These are phyloP conservation scores for Archivesica marissinica DNA, from an alignment of 1,140 invertebrate species.

Conservation along the genomic window DNA sequence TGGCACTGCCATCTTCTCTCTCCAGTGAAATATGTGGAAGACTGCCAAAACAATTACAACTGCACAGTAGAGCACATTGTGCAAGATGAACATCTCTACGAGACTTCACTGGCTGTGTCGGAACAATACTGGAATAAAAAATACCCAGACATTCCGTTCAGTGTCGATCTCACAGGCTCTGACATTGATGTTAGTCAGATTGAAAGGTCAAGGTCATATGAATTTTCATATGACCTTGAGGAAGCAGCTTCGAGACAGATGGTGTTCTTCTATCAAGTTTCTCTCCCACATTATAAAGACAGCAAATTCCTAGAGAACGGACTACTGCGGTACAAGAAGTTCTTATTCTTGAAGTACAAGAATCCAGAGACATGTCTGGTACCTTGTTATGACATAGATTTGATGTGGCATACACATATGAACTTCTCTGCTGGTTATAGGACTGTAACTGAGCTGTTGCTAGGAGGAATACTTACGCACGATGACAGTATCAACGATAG, in stretches of 20 bases:
- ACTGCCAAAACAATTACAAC: conserved; percentile 80
- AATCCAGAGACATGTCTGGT: conserved; percentile 83
- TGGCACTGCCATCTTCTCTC: conserved; percentile 84
- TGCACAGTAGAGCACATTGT: conserved; percentile 81
- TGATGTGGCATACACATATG: conserved; percentile 85
- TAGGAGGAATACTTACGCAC: conserved; percentile 81
- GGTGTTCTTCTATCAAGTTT: conserved; percentile 84
- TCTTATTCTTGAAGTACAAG: conserved; percentile 82
- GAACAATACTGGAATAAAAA: conserved; percentile 62
- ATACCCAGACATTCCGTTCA: conserved; percentile 67
- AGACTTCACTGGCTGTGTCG: conserved; percentile 15
- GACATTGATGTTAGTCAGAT: not conserved
- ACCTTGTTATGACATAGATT: conserved; percentile 85
- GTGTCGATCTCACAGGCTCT: conserved; percentile 8
- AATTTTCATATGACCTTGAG: conserved; percentile 80
- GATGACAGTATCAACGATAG: conserved; percentile 84
- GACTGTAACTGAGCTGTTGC: conserved; percentile 78
- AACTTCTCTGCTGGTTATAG: conserved; percentile 80
- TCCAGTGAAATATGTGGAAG: conserved; percentile 81
- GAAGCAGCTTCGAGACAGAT: conserved; percentile 81
- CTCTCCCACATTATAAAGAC: conserved; percentile 84
- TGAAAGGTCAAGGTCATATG: conserved; percentile 12
- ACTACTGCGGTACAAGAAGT: conserved; percentile 83
- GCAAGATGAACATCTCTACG: conserved; percentile 45
- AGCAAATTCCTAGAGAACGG: conserved; percentile 81